phyloP scores from a whole-genome alignment of 2,113 vertebrate species.

The Neomonachus schauinslandi region DNA sequence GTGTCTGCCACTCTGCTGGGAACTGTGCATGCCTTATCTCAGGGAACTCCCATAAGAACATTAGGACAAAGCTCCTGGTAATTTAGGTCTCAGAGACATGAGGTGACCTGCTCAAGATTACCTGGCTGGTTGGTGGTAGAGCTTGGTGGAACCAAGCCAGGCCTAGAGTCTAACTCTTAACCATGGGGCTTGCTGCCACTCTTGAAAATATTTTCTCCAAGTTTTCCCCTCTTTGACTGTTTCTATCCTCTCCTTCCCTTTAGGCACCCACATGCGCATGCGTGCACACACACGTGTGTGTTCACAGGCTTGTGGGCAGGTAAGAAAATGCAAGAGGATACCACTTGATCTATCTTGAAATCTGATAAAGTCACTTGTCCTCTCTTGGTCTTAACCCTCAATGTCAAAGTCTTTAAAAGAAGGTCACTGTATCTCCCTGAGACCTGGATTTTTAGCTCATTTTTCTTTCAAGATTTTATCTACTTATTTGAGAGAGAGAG shows the following conservation, averaged over 20 bases:
- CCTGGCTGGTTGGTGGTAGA: neutral
- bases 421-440: neutral
- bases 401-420: neutral
- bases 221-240: neutral
- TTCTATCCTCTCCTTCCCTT: neutral
- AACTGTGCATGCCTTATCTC: neutral
- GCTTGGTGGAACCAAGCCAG: neutral
- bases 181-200: neutral
- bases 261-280: too few species aligned
- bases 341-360: neutral
- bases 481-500: too few species aligned
- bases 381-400: neutral
- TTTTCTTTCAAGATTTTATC: neutral
- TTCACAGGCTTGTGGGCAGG: neutral
- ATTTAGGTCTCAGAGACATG: neutral
- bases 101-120: neutral
- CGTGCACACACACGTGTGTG: neutral
- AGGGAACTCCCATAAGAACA: fast-evolving
- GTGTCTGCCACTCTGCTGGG: fast-evolving
- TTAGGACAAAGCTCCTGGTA: neutral
- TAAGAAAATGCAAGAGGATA: neutral
- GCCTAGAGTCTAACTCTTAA: neutral
- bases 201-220: too few species aligned
- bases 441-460: neutral
- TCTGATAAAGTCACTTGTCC: too few species aligned